Conservation (phyloP, 1,140 invertebrate species). For the Physella acuta region DNA sequence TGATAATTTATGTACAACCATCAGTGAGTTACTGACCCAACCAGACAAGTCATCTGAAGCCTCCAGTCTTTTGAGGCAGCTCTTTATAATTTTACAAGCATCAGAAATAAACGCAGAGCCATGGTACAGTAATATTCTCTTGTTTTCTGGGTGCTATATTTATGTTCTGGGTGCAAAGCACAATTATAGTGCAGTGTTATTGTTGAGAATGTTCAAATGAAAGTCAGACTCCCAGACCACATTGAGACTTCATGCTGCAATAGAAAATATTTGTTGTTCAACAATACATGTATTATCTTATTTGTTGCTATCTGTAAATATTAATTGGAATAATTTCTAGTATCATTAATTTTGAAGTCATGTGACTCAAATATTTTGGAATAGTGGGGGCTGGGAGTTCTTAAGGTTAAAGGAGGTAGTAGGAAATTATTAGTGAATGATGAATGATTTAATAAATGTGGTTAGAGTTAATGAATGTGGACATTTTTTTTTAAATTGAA, state of each 20-base stretch:
- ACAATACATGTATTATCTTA: background rate
- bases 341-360: no score
- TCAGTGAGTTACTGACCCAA: slow-evolving; percentile 35
- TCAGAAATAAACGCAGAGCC: slow-evolving; percentile 37
- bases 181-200: background rate
- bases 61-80: slow-evolving; percentile 38
- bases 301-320: no score
- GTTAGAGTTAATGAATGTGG: background rate
- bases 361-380: no score
- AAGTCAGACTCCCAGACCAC: background rate
- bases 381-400: no score
- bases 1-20: slow-evolving; percentile 37
- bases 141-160: background rate
- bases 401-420: background rate
- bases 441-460: background rate
- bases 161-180: background rate
- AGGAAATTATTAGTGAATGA: background rate
- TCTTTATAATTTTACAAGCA: slow-evolving; percentile 47
- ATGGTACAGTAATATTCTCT: slow-evolving; percentile 33
- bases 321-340: no score
- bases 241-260: background rate
- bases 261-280: background rate
- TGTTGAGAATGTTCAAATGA: background rate
- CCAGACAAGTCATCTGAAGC: slow-evolving; percentile 46
- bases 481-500: background rate